Evolutionary conservation across 2,888 invertebrate genomes (phyloP), one percentile per base, ranked within the genome.

Genomic region (Parnassius glacialis): DNA sequence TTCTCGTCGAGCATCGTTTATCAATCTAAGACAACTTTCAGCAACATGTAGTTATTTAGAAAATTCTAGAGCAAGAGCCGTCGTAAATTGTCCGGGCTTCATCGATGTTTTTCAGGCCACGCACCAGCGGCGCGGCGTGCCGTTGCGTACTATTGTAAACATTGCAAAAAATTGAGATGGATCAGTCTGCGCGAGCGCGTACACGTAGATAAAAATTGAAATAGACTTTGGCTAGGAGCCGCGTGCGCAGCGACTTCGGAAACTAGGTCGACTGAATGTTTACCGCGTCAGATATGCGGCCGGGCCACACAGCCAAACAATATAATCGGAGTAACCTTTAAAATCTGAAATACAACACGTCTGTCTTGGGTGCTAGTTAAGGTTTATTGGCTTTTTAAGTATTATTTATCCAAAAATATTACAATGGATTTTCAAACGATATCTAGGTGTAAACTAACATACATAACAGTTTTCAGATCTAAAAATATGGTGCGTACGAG

Each of bases 201-300:
- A 69, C 83, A 76, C 83, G 83, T 80, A 85, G 84, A 83, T 85
- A 83, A 85, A 85, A 81, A 80, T 83, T 73, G 75, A 87, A 87
- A 87, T 87, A 87, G 87, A 87, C 77, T 65, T 87, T 87, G 87
- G 87, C 87, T 80, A 80, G 70, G 80, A 83, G 84, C 85, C 86
- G 78, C 81, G 80, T 70, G 74, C 71, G 74, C 74, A 74, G 74
- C 71, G 78, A 76, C 75, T 79, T 81, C 80, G 82, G 78, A 84
- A 87, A 87, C 76, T 87, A 78, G 87, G 87, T 87, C 87, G 85
- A 73, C 80, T 72, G 71, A 79, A 79, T 82, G 84, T 82, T 85
- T 83, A 85, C 82, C 72, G 83, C 82, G 83, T 78, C 81, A 84
- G 82, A 84, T 82, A 84, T 83, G 80, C 75, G 78, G 81, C 74